Base-by-base conservation (phyloP, 2,797 vertebrate species). In the Schizopygopsis pylzovi region DNA sequence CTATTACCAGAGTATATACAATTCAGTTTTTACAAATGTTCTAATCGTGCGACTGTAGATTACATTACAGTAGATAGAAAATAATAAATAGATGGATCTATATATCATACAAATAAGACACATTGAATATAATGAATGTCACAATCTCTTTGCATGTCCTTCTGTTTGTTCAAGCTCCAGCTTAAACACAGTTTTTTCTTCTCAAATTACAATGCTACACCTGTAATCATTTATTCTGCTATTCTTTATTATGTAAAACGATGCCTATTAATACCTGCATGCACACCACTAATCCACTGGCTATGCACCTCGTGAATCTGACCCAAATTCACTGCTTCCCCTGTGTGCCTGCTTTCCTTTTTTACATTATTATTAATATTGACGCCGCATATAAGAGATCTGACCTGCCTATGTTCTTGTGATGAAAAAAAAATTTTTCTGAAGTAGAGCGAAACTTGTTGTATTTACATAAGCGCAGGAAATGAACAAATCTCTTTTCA, bases 291-390 rank as follows among this genome's bases (percentile, higher is more conserved):
- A 93, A 94, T 93, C 93, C 92, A 90, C 91, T 92, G 90, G 88
- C 93, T 94, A 93, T 94, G 92, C 94, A 95, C 94, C 93, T 94
- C 92, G 92, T 92, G 90, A 94, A 94, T 92, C 81, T 94, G 93
- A 95, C 94, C 94, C 93, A 93, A 94, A 95, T 95, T 95, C 92
- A 85, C 88, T 3, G 90, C 93, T 92, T 93, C 93, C 91, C 89
- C 86, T 39, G 67, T 90, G 93, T 47, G 78, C 45, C 12, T 47
- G 73, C 18, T 80, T 56, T 45, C n/a, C 56, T 77, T 82, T 82
- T 76, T 37, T 13, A 18, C 20, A 61, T 86, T 90, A 92, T 80
- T 87, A 65, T 83, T 76, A 82, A 90, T 94, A 94, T 94, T 93
- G 90, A 94, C 94, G 91, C 93, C 93, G 93, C 87, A 84, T 94